A percentile compares a stretch with the other conserved stretches of the same genome.
These are phyloP conservation scores for Galerucella calmariensis DNA, from an alignment of 2,888 invertebrate genomes.

Conservation along the genomic window DNA sequence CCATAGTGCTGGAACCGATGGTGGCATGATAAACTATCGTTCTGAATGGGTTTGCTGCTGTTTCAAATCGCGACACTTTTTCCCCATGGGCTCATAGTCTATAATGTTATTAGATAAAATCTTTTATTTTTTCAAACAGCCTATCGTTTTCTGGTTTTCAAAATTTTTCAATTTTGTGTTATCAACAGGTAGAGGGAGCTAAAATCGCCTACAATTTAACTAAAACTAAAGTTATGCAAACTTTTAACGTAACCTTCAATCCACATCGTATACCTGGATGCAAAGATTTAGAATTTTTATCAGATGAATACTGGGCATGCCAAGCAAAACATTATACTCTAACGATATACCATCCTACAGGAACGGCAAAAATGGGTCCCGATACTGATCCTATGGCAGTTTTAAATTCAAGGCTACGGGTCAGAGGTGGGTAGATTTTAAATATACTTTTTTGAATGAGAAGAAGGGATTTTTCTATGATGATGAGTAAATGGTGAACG, in stretches of 20 bases:
- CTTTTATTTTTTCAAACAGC: neutral
- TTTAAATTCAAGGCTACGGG: slow-evolving; percentile 75
- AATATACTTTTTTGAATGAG: neutral
- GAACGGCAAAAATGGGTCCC: slow-evolving; percentile 86
- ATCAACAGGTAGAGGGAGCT: slow-evolving; percentile 75
- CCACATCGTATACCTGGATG: slow-evolving; percentile 76
- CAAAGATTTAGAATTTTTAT: slow-evolving; percentile 70
- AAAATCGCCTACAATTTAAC: slow-evolving; percentile 74
- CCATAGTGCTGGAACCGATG: too few relatives aligned
- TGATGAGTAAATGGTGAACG: too few relatives aligned
- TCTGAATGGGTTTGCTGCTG: too few relatives aligned
- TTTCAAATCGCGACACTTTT: too few relatives aligned
- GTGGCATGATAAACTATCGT: too few relatives aligned
- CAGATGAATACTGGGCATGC: slow-evolving; percentile 83
- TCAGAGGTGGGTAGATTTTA: slow-evolving; percentile 68
- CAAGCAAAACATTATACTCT: slow-evolving; percentile 78
- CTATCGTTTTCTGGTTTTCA: neutral
- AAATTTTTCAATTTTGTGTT: neutral
- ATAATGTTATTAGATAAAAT: too few relatives aligned
- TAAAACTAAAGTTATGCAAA: slow-evolving; percentile 70
- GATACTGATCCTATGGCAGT: slow-evolving; percentile 71
- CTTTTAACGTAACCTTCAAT: slow-evolving; percentile 74
- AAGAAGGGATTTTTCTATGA: too few relatives aligned
- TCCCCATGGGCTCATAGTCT: too few relatives aligned
- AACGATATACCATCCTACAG: slow-evolving; percentile 85